Base-by-base conservation (phyloP, 1,140 invertebrate species). In the Venustaconcha ellipsiformis region DNA sequence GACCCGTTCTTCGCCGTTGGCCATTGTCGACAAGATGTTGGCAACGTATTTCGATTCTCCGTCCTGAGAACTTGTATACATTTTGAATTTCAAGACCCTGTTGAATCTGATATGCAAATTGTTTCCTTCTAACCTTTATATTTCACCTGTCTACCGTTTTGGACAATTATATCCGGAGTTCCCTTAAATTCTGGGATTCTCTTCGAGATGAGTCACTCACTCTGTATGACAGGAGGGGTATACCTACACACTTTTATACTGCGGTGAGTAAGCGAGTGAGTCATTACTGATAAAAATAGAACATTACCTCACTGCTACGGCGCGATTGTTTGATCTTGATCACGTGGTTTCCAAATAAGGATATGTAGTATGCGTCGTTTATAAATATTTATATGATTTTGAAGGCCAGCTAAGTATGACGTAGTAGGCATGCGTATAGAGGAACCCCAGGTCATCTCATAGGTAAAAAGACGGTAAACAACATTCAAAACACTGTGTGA, bases 41-140 rank as follows among this genome's bases (percentile, higher is more conserved):
- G 75, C 75, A 70, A 77, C 75, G 70, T 77, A 77, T 77, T 77
- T 77, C 17, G 75, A 77, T 58, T 77, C 75, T 56, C 75, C 75
- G 55, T 77, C 75, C 73, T 13, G 75, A 72, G 58, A 72, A 77
- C 75, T 72, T 77, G 56, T 20, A 64, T 62, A 30, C n/a, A 18
- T 68, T 17, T 71, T 58, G 60, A 48, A 48, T 48, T 20, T 30
- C n/a, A 37, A 37, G 30, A 18, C 55, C 30, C 48, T 55, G 20
- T 17, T 70, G 48, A 68, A 18, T 48, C 15, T 18, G 59, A 20
- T 37, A 26, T 30, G 66, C 17, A 48, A 14, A 65, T 14, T 48
- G 30, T 6, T 65, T 18, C 26, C 12, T 4, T 12, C n/a, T 58
- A 20, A 23, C 57, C 55, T 55, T 56, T 20, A 20, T 58, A 18